These are phyloP conservation scores for Mayetiola destructor DNA, from an alignment of 2,888 invertebrate species.

Conservation along the genomic window DNA sequence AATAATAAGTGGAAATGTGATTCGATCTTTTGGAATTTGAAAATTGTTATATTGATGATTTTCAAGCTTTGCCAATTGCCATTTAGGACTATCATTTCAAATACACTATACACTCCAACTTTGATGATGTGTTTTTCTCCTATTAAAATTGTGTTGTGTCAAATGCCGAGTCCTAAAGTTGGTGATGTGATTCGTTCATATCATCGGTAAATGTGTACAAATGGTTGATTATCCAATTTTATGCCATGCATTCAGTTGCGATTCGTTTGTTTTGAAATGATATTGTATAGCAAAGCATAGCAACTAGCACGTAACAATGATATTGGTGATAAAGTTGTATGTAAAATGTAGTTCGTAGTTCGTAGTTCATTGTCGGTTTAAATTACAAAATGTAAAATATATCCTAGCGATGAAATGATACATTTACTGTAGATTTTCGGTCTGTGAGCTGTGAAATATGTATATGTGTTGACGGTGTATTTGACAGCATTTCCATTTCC, in stretches of 20 bases:
- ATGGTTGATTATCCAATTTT: not conserved
- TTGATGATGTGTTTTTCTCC: not conserved
- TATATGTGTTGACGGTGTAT: no score
- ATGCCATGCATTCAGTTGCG: not conserved
- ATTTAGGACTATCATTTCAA: no score
- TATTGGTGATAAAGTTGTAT: not conserved
- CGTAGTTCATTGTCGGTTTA: not conserved
- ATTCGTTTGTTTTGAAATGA: not conserved
- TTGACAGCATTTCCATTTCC: no score
- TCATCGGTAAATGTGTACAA: slow-evolving; percentile 2
- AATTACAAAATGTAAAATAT: no score
- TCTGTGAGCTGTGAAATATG: no score
- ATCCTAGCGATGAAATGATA: not conserved
- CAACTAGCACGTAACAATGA: not conserved
- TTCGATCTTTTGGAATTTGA: no score
- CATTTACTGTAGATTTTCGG: no score
- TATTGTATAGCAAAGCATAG: no score
- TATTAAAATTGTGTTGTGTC: not conserved
- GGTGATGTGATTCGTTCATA: not conserved
- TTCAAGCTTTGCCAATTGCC: slow-evolving; percentile 5
- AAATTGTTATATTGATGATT: no score
- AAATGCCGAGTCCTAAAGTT: not conserved
- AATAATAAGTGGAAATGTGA: no score
- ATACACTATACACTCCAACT: no score
- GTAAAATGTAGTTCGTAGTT: not conserved